Base-by-base conservation (phyloP, 2,797 vertebrate species). In the Microchirus variegatus region DNA sequence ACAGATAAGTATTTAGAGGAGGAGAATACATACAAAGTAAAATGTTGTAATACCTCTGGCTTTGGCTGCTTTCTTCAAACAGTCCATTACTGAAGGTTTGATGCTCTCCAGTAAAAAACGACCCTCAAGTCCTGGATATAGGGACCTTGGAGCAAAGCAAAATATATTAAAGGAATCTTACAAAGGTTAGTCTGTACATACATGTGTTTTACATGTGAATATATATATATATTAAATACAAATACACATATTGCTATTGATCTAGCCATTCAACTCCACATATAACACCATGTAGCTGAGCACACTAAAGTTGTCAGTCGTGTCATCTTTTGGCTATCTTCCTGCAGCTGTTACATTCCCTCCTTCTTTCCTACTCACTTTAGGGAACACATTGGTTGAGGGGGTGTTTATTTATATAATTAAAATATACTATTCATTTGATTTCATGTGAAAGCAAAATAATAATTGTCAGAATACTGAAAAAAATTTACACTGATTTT, bases 51-150 rank as follows among this genome's bases (percentile, higher is more conserved):
- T 95, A 99, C 97, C 98, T 97, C 96, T 93, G 80, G 94, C 96
- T 92, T 94, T 95, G 67, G 95, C 92, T 55, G 98, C 96, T 87
- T 96, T 95, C 88, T 95, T 97, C 81, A 99, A 90, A 89, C 91
- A 90, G 84, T 91, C 86, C 87, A 97, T 87, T 67, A 99, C 83
- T 56, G 94, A 92, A 66, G 95, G 92, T 68, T 95, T 94, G 76
- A 99, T 88, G 78, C 89, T 92, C 72, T 98, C 96, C 80, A 94
- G 89, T 63, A 99, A 72, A 78, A 99, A 94, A 73, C 93, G 95
- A 89, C 94, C 92, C 86, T 99, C 96, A 73, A 99, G 92, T 82
- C 97, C 96, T 80, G 96, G 96, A 86, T 96, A 99, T 67, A 99
- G 94, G 53, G 94, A 93, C 79, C 97, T 99, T 70, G 49, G 53